A percentile compares a stretch with the other conserved stretches of the same genome.
These are phyloP conservation scores for Apodemus agrarius DNA, from an alignment of 2,797 vertebrate genomes.

Conservation along the genomic window DNA sequence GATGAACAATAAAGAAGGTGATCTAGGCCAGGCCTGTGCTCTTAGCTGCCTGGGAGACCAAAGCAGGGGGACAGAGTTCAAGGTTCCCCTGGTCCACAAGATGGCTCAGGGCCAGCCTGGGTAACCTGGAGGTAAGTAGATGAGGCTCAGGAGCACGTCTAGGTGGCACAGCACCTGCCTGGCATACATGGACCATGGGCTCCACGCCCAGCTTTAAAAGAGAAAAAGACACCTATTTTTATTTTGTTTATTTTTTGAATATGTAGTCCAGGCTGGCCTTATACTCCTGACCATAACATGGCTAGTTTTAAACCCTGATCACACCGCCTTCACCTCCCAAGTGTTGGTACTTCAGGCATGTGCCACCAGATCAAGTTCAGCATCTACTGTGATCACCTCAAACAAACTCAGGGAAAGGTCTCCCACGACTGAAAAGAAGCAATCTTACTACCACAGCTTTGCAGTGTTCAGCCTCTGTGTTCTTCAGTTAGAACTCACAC, in stretches of 20 bases:
- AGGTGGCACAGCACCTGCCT: not conserved
- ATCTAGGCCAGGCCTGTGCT: not conserved
- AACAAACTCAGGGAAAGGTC: conserved; percentile 33
- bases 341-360: not conserved
- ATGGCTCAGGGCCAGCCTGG: not conserved
- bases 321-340: not conserved
- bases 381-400: conserved; percentile 26
- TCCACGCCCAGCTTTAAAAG: not conserved
- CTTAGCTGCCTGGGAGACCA: not conserved
- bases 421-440: not conserved
- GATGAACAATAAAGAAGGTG: not conserved
- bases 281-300: not conserved
- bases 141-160: not conserved
- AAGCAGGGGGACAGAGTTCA: not conserved
- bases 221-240: not conserved
- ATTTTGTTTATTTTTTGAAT: not conserved
- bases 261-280: not conserved
- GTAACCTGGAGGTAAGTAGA: not conserved
- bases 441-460: conserved; percentile 18
- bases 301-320: not conserved
- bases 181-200: not conserved
- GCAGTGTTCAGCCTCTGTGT: conserved; percentile 18
- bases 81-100: not conserved
- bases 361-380: not conserved
- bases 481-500: conserved; percentile 25